Conservation (phyloP, 2,888 invertebrate genomes). For the Cerastis rubricosa region DNA sequence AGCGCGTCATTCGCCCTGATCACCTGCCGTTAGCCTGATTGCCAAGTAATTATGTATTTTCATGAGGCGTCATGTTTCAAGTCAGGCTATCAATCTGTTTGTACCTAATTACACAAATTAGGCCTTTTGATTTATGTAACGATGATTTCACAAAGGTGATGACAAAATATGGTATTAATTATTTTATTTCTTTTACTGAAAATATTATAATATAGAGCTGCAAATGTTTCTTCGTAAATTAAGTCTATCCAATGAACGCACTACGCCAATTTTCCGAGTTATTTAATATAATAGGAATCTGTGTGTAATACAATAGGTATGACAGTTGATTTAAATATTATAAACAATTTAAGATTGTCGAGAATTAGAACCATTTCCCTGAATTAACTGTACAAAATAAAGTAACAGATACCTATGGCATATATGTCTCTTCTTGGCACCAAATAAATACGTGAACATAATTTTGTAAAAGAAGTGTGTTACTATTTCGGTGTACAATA, state of each 20-base stretch:
- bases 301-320: too few relatives aligned
- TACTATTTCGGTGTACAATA: not conserved
- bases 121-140: not conserved
- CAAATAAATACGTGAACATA: not conserved
- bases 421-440: not conserved
- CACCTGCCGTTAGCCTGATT: constrained; percentile 43
- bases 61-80: constrained; percentile 14
- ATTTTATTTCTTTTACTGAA: not conserved
- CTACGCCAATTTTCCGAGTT: not conserved
- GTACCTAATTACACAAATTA: constrained; percentile 9
- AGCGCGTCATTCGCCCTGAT: constrained; percentile 22
- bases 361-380: not conserved
- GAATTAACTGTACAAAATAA: not conserved
- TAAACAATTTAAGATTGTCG: not conserved
- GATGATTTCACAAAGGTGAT: not conserved
- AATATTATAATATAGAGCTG: not conserved
- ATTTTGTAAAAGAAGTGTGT: not conserved
- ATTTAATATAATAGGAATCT: too few relatives aligned
- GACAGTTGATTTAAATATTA: too few relatives aligned
- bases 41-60: constrained; percentile 38
- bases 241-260: not conserved
- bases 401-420: not conserved
- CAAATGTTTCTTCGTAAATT: not conserved
- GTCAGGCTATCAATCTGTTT: constrained; percentile 6
- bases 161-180: not conserved